Evolutionary conservation across 2,888 invertebrate species (phyloP).

Genomic region (Embidobia sp.): DNA sequence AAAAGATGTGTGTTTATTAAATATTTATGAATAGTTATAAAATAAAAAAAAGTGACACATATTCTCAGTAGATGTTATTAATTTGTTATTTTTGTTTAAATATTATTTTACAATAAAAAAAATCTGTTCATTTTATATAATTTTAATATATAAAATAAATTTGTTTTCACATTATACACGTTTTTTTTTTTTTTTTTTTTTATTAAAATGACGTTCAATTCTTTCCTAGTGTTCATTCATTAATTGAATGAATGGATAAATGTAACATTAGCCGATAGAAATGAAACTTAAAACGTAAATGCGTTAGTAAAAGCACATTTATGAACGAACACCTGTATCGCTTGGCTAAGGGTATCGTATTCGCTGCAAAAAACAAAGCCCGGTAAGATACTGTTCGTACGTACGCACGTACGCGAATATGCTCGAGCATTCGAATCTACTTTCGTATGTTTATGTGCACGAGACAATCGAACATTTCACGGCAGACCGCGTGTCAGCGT

Average conservation of each 20-base stretch:
- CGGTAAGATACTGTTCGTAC: conserved; percentile 20
- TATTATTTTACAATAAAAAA: no score
- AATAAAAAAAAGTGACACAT: no score
- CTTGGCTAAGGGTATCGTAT: conserved; percentile 27
- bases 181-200: no score
- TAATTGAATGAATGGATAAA: conserved; percentile 20
- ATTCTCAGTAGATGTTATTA: no score
- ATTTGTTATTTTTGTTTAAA: no score
- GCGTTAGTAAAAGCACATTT: conserved; percentile 13
- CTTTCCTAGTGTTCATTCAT: conserved; percentile 3
- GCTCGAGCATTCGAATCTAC: conserved; percentile 47
- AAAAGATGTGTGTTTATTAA: no score
- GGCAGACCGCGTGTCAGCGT: conserved; percentile 81
- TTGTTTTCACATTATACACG: no score
- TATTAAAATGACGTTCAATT: no score
- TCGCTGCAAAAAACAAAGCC: conserved; percentile 22
- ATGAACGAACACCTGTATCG: conserved; percentile 49
- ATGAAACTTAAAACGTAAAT: conserved; percentile 17
- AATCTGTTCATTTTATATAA: no score
- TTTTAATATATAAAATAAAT: no score
- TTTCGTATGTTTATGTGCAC: conserved; percentile 46
- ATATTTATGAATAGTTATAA: no score
- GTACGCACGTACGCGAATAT: conserved; percentile 22
- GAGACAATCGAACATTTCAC: conserved; percentile 70
- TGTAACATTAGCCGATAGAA: conserved; percentile 20